A percentile compares a stretch with the other conserved stretches of the same genome.
Evolutionary conservation across 1,140 invertebrate species (phyloP).

Genomic region (Drosophila yakuba): DNA sequence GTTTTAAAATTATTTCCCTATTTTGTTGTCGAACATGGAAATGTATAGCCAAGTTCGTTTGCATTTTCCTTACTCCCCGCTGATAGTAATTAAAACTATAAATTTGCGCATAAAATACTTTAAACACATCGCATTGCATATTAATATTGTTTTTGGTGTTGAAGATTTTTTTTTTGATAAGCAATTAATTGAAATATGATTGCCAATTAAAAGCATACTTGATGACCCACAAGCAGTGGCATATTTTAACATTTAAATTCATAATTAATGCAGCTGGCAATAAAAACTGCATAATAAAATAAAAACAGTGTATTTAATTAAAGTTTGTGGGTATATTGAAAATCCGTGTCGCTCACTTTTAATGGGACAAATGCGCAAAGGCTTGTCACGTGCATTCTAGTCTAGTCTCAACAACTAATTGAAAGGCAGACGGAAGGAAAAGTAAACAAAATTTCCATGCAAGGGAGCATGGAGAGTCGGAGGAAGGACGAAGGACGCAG

Average conservation of each 20-base stretch:
- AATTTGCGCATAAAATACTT: slow-evolving; percentile 42
- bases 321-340: slow-evolving; percentile 34
- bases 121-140: slow-evolving; percentile 26
- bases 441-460: slow-evolving; percentile 71
- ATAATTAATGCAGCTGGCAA: slow-evolving; percentile 56
- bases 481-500: slow-evolving; percentile 3
- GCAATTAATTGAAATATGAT: slow-evolving; percentile 81
- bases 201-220: slow-evolving; percentile 74
- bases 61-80: not conserved
- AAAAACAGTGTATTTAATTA: slow-evolving; percentile 51
- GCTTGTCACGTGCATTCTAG: slow-evolving; percentile 68
- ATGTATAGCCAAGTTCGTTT: not conserved
- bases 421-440: slow-evolving; percentile 63
- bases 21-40: not conserved
- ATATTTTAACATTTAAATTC: slow-evolving; percentile 61
- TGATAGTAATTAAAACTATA: slow-evolving; percentile 65
- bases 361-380: slow-evolving; percentile 40
- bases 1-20: not conserved
- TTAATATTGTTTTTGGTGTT: slow-evolving; percentile 45
- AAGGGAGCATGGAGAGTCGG: slow-evolving; percentile 37
- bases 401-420: slow-evolving; percentile 74
- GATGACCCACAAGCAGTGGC: slow-evolving; percentile 43
- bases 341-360: slow-evolving; percentile 32
- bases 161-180: slow-evolving; percentile 33
- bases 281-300: slow-evolving; percentile 28